A percentile compares a stretch with the other conserved stretches of the same genome.
phyloP scores from a whole-genome alignment of 2,888 invertebrate genomes.

The Coremacera marginata region DNA sequence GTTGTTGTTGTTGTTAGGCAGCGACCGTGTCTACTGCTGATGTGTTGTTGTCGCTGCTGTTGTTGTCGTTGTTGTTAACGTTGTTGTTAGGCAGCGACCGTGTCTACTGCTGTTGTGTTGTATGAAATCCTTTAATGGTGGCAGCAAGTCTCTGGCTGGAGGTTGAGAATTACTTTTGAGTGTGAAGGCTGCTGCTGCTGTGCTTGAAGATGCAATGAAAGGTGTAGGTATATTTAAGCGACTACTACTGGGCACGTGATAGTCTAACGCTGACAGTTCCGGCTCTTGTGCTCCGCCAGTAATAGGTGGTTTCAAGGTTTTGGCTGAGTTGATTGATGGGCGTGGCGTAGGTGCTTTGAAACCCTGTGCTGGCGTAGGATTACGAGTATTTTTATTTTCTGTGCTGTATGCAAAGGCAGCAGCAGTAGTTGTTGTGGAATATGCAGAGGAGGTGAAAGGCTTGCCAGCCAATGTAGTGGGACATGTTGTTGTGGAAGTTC shows the following conservation, averaged over 20 bases:
- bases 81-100: too few relatives aligned
- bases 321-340: neutral
- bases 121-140: slow-evolving; percentile 72
- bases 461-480: slow-evolving; percentile 61
- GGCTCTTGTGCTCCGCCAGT: slow-evolving; percentile 19
- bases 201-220: neutral
- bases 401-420: slow-evolving; percentile 33
- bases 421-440: slow-evolving; percentile 47
- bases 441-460: slow-evolving; percentile 53
- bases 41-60: too few relatives aligned
- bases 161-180: slow-evolving; percentile 43
- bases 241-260: slow-evolving; percentile 43
- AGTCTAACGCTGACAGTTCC: slow-evolving; percentile 45
- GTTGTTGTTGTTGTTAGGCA: too few relatives aligned
- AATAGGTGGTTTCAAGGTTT: slow-evolving; percentile 19
- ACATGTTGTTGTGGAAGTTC: slow-evolving; percentile 49
- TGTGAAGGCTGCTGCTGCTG: neutral
- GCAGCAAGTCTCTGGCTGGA: slow-evolving; percentile 69
- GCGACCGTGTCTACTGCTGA: too few relatives aligned
- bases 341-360: slow-evolving; percentile 55
- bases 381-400: slow-evolving; percentile 52
- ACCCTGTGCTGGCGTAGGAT: slow-evolving; percentile 61
- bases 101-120: slow-evolving; percentile 68
- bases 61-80: too few relatives aligned
- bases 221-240: slow-evolving; percentile 23